A percentile compares a stretch with the other conserved stretches of the same genome.
phyloP scores from a whole-genome alignment of 2,888 invertebrate species.

The Oegoconia quadripuncta region DNA sequence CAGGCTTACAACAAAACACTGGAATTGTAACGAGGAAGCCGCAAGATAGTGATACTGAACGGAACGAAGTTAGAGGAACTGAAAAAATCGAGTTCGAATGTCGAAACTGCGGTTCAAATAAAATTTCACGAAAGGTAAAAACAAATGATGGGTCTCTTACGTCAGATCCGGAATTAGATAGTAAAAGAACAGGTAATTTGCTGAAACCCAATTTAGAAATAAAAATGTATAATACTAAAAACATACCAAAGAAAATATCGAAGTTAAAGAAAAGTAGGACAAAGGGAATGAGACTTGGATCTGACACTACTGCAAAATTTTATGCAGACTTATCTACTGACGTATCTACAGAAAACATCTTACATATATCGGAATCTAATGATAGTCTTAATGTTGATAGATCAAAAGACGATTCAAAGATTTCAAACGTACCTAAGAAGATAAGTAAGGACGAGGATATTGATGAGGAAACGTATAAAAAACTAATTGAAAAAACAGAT shows the following conservation, averaged over 20 bases:
- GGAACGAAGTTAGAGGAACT: constrained; percentile 46
- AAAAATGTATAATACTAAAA: constrained; percentile 83
- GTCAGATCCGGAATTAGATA: constrained; percentile 61
- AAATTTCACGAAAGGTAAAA: constrained; percentile 54
- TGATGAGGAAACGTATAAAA: constrained; percentile 69
- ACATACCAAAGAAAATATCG: constrained; percentile 84
- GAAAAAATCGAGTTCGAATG: constrained; percentile 73
- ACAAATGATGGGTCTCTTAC: constrained; percentile 45
- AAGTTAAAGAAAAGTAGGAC: constrained; percentile 84
- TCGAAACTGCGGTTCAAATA: constrained; percentile 67
- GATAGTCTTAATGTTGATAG: constrained; percentile 78
- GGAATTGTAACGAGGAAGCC: constrained; percentile 51
- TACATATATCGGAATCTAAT: constrained; percentile 82
- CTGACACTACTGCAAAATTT: constrained; percentile 81
- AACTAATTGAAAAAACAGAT: constrained; percentile 73
- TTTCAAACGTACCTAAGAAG: constrained; percentile 36
- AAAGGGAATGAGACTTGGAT: constrained; percentile 66
- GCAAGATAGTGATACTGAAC: constrained; percentile 60
- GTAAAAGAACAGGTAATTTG: constrained; percentile 36
- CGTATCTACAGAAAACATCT: constrained; percentile 79
- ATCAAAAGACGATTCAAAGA: constrained; percentile 36
- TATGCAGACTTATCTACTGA: constrained; percentile 83
- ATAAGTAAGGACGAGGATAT: constrained; percentile 68
- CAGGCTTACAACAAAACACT: constrained; percentile 76
- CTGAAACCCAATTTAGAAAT: constrained; percentile 69